Evolutionary conservation across 2,113 vertebrate genomes (phyloP).

Genomic region (Pheucticus melanocephalus): DNA sequence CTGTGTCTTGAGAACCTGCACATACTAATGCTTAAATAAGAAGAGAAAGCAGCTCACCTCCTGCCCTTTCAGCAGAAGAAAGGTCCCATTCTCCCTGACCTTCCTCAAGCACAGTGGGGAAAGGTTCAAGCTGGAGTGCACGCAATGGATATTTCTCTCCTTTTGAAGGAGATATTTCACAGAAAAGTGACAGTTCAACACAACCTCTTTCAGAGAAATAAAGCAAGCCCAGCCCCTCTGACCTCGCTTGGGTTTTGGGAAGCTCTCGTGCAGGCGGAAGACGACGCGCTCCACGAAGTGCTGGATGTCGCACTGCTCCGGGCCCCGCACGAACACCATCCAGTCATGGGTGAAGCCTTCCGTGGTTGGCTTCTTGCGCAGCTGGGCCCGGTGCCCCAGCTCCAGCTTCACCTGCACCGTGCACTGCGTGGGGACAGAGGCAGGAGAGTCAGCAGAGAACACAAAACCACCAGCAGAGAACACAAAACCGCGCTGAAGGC

Average conservation of each 20-base stretch:
- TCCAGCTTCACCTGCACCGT: constrained; percentile 98
- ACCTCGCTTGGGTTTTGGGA: constrained; percentile 97
- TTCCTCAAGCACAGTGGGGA: not conserved
- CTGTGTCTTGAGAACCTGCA: not conserved
- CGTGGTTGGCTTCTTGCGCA: constrained; percentile 93
- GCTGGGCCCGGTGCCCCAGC: constrained; percentile 94
- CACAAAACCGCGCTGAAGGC: not conserved
- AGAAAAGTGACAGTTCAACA: not conserved
- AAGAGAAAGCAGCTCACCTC: not conserved
- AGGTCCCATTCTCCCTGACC: not conserved
- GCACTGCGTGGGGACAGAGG: constrained; percentile 76
- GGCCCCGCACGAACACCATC: constrained; percentile 98
- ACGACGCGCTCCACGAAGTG: constrained; percentile 98
- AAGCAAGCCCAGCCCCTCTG: not conserved
- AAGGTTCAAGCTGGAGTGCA: not conserved
- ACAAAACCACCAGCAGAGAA: not conserved
- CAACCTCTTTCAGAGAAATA: not conserved
- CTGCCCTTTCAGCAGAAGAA: constrained; percentile 1
- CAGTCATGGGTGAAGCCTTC: constrained; percentile 99
- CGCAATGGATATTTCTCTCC: not conserved
- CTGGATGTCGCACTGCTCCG: constrained; percentile 95
- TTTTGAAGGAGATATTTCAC: not conserved
- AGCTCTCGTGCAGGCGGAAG: constrained; percentile 97
- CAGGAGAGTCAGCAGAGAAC: not conserved
- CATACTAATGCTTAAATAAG: not conserved